Evolutionary conservation across 2,888 invertebrate genomes (phyloP).

Genomic region (Drosophila birchii): DNA sequence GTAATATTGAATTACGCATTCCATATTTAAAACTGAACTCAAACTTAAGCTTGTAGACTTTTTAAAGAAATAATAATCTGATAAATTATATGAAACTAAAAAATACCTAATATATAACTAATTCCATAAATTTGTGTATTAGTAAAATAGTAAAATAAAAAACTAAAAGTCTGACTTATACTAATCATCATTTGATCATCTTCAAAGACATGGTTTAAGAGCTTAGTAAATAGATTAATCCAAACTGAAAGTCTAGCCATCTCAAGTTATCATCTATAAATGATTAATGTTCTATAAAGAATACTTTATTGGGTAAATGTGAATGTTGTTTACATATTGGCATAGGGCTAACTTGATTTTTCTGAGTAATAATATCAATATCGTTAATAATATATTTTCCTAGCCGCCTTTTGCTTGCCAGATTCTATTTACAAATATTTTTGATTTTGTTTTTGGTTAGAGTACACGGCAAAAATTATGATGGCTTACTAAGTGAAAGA

Average conservation of each 20-base stretch:
- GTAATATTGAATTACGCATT: background rate
- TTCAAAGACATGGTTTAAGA: background rate
- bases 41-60: too few relatives aligned
- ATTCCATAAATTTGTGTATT: background rate
- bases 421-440: background rate
- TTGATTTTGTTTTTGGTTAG: background rate
- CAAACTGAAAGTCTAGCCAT: background rate
- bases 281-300: background rate
- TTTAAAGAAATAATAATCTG: background rate
- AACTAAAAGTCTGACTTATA: background rate
- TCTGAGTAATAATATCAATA: too few relatives aligned
- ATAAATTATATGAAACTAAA: background rate
- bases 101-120: too few relatives aligned
- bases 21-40: background rate
- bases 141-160: too few relatives aligned
- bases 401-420: conserved; percentile 11
- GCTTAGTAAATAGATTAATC: background rate
- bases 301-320: background rate
- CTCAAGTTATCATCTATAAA: conserved; percentile 5
- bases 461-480: background rate
- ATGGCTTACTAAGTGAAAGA: background rate
- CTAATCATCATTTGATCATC: background rate
- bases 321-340: conserved; percentile 7
- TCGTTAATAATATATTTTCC: background rate
- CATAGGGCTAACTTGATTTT: background rate